Base-by-base conservation (phyloP, 2,113 vertebrate genomes). In the Hemibagrus wyckioides region DNA sequence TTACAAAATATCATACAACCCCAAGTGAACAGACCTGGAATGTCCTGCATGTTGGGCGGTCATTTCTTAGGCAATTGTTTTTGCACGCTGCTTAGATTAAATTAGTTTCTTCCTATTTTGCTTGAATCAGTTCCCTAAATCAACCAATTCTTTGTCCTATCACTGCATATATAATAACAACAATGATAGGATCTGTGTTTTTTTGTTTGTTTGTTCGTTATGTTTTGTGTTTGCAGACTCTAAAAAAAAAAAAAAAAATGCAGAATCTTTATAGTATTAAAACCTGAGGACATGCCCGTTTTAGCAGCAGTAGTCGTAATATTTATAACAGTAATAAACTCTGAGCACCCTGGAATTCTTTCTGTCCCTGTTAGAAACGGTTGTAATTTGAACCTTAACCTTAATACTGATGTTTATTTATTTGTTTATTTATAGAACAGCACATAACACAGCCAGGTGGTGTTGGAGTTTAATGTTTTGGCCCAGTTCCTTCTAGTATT, bases 401-500 rank as follows among this genome's bases (percentile, higher is more conserved):
- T 8, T n/a, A 28, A 76, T 76, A 11, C 67, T 65, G 1, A 30
- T 30, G n/a, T 65, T 65, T 14, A 30, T n/a, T 41, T 41, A 2
- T 41, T 41, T n/a, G 75, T 76, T 10, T 39, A 6, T 4, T 21
- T 39, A 5, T 44, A 44, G 11, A 48, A 75, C 41, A 6, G 7
- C 41, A 28, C 39, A 86, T 48, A 15, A 33, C 44, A 77, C 1
- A 19, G 57, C 39, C 56, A 44, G 54, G 75, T 48, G 71, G 19
- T 14, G n/a, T 50, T 41, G 1, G 77, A 17, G 52, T 82, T 85
- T 65, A 85, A 82, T 77, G 65, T 69, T 80, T 75, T 63, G 2
- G 8, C n/a, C 57, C 4, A 36, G 23, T 79, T 79, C 84, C 88
- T 80, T 52, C 61, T 61, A 21, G 21, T 86, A 80, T 61, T 61